Conservation (phyloP, 2,888 invertebrate genomes). For the Agrotis exclamationis region DNA sequence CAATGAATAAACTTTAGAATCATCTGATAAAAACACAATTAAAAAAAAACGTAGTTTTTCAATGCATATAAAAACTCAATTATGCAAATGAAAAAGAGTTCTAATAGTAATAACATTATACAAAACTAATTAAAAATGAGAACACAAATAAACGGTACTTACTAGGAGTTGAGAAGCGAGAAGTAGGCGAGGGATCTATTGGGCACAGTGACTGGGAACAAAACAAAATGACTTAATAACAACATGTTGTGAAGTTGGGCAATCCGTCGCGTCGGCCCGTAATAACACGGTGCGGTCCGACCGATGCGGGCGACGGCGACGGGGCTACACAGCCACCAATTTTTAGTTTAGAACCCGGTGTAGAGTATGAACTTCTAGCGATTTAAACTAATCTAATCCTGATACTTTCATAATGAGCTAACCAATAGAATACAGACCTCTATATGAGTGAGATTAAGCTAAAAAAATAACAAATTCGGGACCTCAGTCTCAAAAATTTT, state of each 20-base stretch:
- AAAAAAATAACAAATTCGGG: no score
- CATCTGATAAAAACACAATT: constrained; percentile 14
- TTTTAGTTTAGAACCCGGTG: constrained; percentile 57
- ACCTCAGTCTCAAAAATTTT: neutral
- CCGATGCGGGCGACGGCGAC: constrained; percentile 65
- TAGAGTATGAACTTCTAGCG: constrained; percentile 31
- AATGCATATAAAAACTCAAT: constrained; percentile 19
- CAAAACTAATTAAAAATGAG: constrained; percentile 46
- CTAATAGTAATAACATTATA: constrained; percentile 25
- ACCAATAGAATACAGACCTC: neutral
- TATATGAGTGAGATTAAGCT: neutral
- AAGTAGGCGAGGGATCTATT: constrained; percentile 48
- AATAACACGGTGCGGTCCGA: constrained; percentile 59
- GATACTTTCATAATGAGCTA: neutral
- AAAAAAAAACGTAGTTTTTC: constrained; percentile 10
- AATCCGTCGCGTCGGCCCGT: constrained; percentile 65
- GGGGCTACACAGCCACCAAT: constrained; percentile 61
- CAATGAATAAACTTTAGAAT: constrained; percentile 10
- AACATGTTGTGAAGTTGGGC: constrained; percentile 66
- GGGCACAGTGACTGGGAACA: constrained; percentile 58
- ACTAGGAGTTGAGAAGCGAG: constrained; percentile 29
- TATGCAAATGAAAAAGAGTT: constrained; percentile 40
- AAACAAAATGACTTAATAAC: constrained; percentile 69
- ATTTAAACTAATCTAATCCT: neutral
- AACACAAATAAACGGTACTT: constrained; percentile 35